Evolutionary conservation across 2,888 invertebrate genomes (phyloP).

Genomic region (Bombylius major): DNA sequence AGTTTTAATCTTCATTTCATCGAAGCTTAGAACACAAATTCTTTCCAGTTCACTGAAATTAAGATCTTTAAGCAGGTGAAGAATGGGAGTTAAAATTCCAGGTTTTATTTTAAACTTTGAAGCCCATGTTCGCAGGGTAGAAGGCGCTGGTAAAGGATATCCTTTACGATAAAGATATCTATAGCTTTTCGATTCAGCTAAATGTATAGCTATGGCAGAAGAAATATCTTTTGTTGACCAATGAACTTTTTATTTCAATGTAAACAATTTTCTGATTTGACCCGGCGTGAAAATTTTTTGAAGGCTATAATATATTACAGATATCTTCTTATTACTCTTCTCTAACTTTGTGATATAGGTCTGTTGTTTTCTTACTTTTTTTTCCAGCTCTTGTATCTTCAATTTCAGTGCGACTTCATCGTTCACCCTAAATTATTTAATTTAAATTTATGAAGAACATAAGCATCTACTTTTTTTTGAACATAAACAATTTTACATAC

Average conservation of each 20-base stretch:
- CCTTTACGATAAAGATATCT: slow-evolving; percentile 5
- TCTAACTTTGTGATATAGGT: neutral
- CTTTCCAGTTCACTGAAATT: slow-evolving; percentile 3
- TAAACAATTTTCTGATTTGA: slow-evolving; percentile 8
- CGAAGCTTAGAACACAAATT: slow-evolving; percentile 12
- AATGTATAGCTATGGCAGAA: slow-evolving; percentile 6
- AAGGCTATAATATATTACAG: neutral
- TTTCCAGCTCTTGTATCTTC: neutral
- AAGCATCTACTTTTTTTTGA: no score
- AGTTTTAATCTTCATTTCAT: slow-evolving; percentile 11
- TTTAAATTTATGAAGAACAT: no score
- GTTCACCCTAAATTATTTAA: neutral
- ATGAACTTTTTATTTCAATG: slow-evolving; percentile 1
- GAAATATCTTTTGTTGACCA: slow-evolving; percentile 10
- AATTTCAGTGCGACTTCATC: neutral
- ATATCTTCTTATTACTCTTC: neutral
- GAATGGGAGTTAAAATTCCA: slow-evolving; percentile 5
- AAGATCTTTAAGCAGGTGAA: slow-evolving; percentile 5
- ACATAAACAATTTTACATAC: no score
- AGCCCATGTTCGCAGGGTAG: slow-evolving; percentile 9
- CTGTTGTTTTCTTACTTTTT: neutral
- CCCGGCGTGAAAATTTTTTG: slow-evolving; percentile 7
- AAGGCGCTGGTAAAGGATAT: slow-evolving; percentile 8
- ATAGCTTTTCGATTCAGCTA: slow-evolving; percentile 7
- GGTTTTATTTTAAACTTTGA: slow-evolving; percentile 8